These are phyloP conservation scores for Eilema caniola DNA, from an alignment of 2,888 invertebrate species.

Conservation along the genomic window DNA sequence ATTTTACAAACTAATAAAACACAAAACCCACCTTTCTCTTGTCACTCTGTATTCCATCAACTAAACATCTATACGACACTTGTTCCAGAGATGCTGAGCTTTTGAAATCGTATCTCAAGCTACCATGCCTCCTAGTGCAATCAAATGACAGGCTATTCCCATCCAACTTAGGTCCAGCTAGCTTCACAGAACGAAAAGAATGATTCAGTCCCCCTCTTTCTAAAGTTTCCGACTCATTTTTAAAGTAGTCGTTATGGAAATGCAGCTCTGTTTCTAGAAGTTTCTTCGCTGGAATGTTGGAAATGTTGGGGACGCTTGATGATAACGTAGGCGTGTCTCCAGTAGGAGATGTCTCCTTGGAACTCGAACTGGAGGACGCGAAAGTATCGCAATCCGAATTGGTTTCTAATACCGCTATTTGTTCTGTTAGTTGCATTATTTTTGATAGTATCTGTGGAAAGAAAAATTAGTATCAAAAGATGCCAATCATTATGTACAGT, in stretches of 20 bases:
- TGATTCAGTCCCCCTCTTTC: constrained; percentile 60
- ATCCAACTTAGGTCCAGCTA: constrained; percentile 62
- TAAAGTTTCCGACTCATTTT: constrained; percentile 64
- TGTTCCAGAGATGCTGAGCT: constrained; percentile 73
- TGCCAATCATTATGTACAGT: too few species aligned
- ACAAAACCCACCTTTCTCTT: constrained; percentile 66
- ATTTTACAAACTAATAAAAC: background rate
- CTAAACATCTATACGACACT: constrained; percentile 68
- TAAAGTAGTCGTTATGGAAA: constrained; percentile 79
- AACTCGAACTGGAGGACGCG: constrained; percentile 87
- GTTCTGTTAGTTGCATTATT: constrained; percentile 92
- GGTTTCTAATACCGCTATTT: constrained; percentile 90
- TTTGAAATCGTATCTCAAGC: constrained; percentile 67
- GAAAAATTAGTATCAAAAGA: background rate
- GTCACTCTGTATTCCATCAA: constrained; percentile 66
- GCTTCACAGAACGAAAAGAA: constrained; percentile 71
- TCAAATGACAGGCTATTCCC: constrained; percentile 68
- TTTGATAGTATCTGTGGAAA: constrained; percentile 88
- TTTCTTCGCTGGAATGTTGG: constrained; percentile 54
- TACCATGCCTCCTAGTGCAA: constrained; percentile 63
- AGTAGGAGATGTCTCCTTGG: constrained; percentile 88
- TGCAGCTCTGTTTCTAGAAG: constrained; percentile 63
- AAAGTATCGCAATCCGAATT: constrained; percentile 91
- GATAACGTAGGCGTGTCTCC: constrained; percentile 74
- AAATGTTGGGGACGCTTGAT: constrained; percentile 72